A percentile compares a stretch with the other conserved stretches of the same genome.
These are phyloP conservation scores for Drosophila gaucha DNA, from an alignment of 2,888 invertebrate genomes.

Conservation along the genomic window DNA sequence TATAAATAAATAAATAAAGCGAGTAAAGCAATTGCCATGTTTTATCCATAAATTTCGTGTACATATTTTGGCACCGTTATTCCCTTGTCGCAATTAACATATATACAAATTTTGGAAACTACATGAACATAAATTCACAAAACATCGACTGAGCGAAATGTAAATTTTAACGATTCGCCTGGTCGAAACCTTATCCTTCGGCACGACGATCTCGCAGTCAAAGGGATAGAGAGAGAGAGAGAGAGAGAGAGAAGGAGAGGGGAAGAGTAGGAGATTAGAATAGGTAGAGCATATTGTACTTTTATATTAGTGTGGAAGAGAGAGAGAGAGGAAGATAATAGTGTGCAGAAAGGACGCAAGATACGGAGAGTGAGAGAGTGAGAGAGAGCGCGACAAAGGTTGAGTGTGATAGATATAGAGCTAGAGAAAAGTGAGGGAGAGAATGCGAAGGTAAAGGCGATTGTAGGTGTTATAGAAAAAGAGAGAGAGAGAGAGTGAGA, in stretches of 20 bases:
- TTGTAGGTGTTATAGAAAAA: neutral
- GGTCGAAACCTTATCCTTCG: conserved; percentile 1
- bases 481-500: neutral
- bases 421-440: neutral
- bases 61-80: conserved; percentile 61
- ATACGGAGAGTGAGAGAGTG: too few species aligned
- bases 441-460: neutral
- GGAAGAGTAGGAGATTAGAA: neutral
- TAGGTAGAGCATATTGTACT: neutral
- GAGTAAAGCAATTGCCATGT: conserved; percentile 62
- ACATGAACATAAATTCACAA: conserved; percentile 61
- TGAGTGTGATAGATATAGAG: neutral
- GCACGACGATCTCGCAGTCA: neutral
- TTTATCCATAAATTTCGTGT: conserved; percentile 67
- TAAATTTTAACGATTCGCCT: conserved; percentile 20
- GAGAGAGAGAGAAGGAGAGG: neutral
- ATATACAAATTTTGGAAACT: conserved; percentile 62
- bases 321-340: neutral
- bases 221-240: neutral
- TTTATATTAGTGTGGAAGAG: too few species aligned
- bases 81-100: conserved; percentile 75
- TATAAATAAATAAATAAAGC: conserved; percentile 31
- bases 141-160: conserved; percentile 29
- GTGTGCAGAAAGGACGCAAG: neutral
- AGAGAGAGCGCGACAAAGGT: neutral